A percentile compares a stretch with the other conserved stretches of the same genome.
phyloP scores from a whole-genome alignment of 2,797 vertebrate species.

The Xiphophorus birchmanni region DNA sequence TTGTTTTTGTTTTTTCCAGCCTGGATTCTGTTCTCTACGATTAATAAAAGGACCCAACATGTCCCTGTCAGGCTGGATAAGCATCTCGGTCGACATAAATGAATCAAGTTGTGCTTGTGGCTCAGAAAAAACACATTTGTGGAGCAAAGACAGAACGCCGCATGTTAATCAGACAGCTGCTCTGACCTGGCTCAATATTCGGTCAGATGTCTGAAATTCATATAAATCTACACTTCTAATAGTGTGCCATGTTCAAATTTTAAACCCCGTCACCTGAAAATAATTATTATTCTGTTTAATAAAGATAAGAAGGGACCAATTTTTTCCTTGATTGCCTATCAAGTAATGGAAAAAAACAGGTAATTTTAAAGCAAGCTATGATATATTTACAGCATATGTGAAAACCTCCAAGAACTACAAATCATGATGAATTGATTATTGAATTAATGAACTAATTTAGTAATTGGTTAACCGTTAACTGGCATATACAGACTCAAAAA shows the following conservation, averaged over 20 bases:
- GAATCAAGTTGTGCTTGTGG: background rate
- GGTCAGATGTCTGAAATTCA: background rate
- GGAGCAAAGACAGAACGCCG: background rate
- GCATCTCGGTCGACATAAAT: background rate
- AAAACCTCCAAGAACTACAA: background rate
- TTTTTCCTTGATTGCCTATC: background rate
- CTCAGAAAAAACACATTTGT: conserved; percentile 12
- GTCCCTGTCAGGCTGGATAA: background rate
- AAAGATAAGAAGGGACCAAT: background rate
- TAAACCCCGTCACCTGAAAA: background rate
- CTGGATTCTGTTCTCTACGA: background rate
- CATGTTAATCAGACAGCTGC: background rate
- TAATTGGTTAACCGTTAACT: too few species aligned
- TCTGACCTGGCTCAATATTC: background rate
- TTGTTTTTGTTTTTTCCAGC: conserved; percentile 3
- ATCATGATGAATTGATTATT: background rate
- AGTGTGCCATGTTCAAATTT: background rate
- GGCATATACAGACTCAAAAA: too few species aligned
- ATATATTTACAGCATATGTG: background rate
- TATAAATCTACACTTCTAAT: background rate
- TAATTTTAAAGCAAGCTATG: background rate
- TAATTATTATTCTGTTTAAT: background rate
- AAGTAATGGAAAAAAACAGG: background rate
- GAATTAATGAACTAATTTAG: too few species aligned
- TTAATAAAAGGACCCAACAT: conserved; percentile 21